A percentile compares a stretch with the other conserved stretches of the same genome.
Conservation (phyloP, 2,113 vertebrate species). For the human region DNA sequence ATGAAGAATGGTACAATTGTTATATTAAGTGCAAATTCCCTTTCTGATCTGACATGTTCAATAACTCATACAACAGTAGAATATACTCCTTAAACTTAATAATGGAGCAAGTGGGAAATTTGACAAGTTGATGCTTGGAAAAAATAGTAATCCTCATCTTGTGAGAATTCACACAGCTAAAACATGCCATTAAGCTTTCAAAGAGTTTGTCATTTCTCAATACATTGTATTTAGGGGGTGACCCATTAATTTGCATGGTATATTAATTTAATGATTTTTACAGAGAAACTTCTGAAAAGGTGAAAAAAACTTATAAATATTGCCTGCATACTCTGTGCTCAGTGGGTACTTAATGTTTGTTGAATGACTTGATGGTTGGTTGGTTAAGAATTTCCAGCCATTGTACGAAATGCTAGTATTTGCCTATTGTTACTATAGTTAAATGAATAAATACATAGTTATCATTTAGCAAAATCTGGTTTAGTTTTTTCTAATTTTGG, state of each 20-base stretch:
- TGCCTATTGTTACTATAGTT: not conserved
- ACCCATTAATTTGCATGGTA: conserved; percentile 35
- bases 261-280: conserved; percentile 43
- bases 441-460: not conserved
- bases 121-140: conserved; percentile 45
- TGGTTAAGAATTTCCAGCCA: not conserved
- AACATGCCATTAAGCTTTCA: conserved; percentile 55
- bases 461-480: conserved; percentile 12
- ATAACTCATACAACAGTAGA: conserved; percentile 20
- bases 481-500: conserved; percentile 35
- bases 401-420: not conserved
- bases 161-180: conserved; percentile 50
- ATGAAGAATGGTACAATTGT: conserved; percentile 32
- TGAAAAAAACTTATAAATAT: not conserved
- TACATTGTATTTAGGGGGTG: conserved; percentile 39
- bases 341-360: not conserved
- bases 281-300: conserved; percentile 49
- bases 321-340: not conserved
- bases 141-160: conserved; percentile 57
- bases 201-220: conserved; percentile 56
- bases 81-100: conserved; percentile 46
- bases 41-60: conserved; percentile 58
- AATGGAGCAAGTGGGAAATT: conserved; percentile 48
- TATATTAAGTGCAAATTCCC: conserved; percentile 57
- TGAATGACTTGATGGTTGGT: not conserved